phyloP scores from a whole-genome alignment of 30 jellyfish, hydroid and myxozoan genomes.

The Turritopsis dohrnii region DNA sequence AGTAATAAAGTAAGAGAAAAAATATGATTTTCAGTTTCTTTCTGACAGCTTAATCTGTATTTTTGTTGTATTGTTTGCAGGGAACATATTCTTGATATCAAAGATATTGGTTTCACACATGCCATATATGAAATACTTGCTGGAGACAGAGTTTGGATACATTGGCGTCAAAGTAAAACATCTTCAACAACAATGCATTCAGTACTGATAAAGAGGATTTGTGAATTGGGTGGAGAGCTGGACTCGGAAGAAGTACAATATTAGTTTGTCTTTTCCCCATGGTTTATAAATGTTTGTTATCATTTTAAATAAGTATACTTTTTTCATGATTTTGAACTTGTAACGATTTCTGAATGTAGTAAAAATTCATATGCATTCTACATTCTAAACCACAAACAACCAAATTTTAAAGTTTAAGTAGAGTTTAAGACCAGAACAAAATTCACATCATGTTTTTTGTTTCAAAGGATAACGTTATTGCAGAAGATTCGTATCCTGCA shows the following conservation, averaged over 20 bases:
- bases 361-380: too few relatives aligned
- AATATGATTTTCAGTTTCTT: too few relatives aligned
- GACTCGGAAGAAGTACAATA: slow-evolving; percentile 4
- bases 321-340: too few relatives aligned
- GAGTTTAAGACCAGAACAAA: too few relatives aligned
- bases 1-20: too few relatives aligned
- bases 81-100: slow-evolving; percentile 34
- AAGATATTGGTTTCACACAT: slow-evolving; percentile 45
- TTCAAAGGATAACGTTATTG: slow-evolving; percentile 35
- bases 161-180: slow-evolving; percentile 42
- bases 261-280: not conserved
- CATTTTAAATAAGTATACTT: not conserved
- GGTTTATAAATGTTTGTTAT: not conserved
- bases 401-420: too few relatives aligned
- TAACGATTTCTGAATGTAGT: too few relatives aligned
- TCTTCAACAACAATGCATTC: slow-evolving; percentile 39
- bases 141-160: slow-evolving; percentile 48
- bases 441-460: too few relatives aligned
- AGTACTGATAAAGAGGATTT: slow-evolving; percentile 30
- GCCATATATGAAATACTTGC: slow-evolving; percentile 27
- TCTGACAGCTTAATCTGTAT: too few relatives aligned
- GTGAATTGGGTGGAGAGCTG: slow-evolving; percentile 29
- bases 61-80: too few relatives aligned
- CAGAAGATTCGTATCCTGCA: slow-evolving; percentile 49
- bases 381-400: too few relatives aligned